These are phyloP conservation scores for Malurus alboscapulatus DNA, from an alignment of 2,113 vertebrate genomes.

Conservation along the genomic window DNA sequence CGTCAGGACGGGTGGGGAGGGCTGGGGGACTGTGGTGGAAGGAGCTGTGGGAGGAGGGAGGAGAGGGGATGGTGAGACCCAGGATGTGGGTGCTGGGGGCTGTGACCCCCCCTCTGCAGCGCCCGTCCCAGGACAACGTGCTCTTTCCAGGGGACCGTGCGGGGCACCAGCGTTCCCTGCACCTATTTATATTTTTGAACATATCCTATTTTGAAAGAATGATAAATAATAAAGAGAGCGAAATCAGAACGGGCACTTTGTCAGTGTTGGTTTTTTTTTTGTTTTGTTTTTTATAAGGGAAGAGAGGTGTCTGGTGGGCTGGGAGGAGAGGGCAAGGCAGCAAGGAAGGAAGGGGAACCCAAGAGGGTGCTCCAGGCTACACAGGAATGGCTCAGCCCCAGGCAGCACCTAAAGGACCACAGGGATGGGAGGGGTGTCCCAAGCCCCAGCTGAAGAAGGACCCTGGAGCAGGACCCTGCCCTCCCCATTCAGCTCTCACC, in stretches of 20 bases:
- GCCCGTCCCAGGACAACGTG: conserved; percentile 24
- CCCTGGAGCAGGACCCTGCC: not conserved
- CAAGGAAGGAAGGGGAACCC: not conserved
- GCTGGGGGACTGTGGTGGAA: not conserved
- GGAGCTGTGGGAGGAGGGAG: not conserved
- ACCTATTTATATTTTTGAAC: conserved; percentile 79
- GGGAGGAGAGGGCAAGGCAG: not conserved
- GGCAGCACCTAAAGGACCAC: not conserved
- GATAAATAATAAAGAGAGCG: conserved; percentile 72
- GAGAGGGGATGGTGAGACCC: not conserved
- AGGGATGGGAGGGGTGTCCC: rapidly evolving
- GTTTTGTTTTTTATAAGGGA: not conserved
- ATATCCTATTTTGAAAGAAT: conserved; percentile 66
- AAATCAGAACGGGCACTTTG: conserved; percentile 47
- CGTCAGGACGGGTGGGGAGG: not conserved
- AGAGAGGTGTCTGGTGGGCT: not conserved
- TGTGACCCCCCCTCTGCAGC: not conserved
- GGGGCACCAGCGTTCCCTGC: conserved; percentile 81
- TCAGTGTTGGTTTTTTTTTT: not conserved
- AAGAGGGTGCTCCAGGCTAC: not conserved
- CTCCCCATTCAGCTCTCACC: not conserved
- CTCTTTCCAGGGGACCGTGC: conserved; percentile 80
- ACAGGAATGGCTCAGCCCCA: not conserved
- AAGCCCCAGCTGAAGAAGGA: not conserved
- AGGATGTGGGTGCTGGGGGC: not conserved